Percentiles rank a stretch among this genome's conserved stretches.
Conservation (phyloP, 2,888 invertebrate genomes). For the Drosophila austrosaltans region DNA sequence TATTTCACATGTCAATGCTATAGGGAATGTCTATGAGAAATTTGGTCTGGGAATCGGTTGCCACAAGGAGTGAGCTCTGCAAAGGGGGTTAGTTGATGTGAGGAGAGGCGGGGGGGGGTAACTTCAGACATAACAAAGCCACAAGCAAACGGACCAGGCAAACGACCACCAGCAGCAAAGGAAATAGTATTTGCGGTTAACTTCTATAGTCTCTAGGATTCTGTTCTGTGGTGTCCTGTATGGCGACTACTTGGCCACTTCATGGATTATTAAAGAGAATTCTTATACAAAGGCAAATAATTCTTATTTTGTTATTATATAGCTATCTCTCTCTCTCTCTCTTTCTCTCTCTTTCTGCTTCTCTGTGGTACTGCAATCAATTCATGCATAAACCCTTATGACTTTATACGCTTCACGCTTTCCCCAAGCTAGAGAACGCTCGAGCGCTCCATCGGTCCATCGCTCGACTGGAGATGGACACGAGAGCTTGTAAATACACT, state of each 20-base stretch:
- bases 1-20: constrained; percentile 79
- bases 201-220: not conserved
- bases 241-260: constrained; percentile 54
- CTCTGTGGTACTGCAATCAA: constrained; percentile 63
- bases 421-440: constrained; percentile 63
- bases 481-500: constrained; percentile 9
- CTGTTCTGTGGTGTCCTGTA: constrained; percentile 11
- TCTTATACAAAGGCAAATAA: constrained; percentile 68
- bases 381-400: constrained; percentile 79
- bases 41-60: not conserved
- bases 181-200: constrained; percentile 7
- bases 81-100: not conserved
- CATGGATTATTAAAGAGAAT: constrained; percentile 80
- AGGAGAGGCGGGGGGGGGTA: not conserved
- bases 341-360: not conserved
- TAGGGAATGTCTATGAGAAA: constrained; percentile 33
- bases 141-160: constrained; percentile 21
- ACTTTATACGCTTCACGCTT: constrained; percentile 80
- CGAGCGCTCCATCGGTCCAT: constrained; percentile 40
- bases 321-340: not conserved
- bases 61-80: not conserved
- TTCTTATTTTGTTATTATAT: constrained; percentile 72
- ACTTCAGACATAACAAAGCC: constrained; percentile 20
- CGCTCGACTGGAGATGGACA: constrained; percentile 23
- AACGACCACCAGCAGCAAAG: constrained; percentile 1